Base-by-base conservation (phyloP, 2,797 vertebrate genomes). In the Arrhamphus sclerolepis region DNA sequence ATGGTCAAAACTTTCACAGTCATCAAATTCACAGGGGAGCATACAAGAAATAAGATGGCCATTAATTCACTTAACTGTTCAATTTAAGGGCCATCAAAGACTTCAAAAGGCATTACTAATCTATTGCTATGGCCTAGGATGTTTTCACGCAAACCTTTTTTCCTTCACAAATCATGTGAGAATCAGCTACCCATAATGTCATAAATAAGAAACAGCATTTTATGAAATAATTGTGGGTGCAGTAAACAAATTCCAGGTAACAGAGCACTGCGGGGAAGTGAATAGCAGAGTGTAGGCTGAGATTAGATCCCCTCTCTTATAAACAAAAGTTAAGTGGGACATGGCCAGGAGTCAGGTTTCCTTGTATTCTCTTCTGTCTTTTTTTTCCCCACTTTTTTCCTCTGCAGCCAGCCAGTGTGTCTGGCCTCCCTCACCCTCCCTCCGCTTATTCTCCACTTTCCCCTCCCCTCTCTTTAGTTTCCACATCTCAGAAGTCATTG, bases 291-390 rank as follows among this genome's bases (percentile, higher is more conserved):
- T 31, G 7, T 55, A 72, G 66, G 56, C 56, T 55, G 71, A 75
- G 83, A 86, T 88, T 63, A 77, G 72, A 86, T 55, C 70, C 81
- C 78, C 72, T 85, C 82, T 85, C 66, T 84, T 84, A 85, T 82
- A 89, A 88, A 90, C 85, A 89, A 86, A 70, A 86, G 80, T 82
- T 81, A 85, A 89, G 81, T 89, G 87, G 84, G 85, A 81, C 83
- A 87, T 75, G 66, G 80, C 61, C 86, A 72, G 90, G 91, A 92
- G 84, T 93, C 91, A 89, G 86, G 86, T 93, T 92, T 92, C 91
- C 90, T 87, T 81, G 81, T 91, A 85, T 90, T 91, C 89, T 91
- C 82, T 82, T 80, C 82, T 75, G 84, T 59, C 69, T 89, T 81
- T 82, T 75, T 87, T 87, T 89, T 82, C 87, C 88, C 84, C 81